Conservation (phyloP, 1,140 invertebrate species). For the Maconellicoccus hirsutus region DNA sequence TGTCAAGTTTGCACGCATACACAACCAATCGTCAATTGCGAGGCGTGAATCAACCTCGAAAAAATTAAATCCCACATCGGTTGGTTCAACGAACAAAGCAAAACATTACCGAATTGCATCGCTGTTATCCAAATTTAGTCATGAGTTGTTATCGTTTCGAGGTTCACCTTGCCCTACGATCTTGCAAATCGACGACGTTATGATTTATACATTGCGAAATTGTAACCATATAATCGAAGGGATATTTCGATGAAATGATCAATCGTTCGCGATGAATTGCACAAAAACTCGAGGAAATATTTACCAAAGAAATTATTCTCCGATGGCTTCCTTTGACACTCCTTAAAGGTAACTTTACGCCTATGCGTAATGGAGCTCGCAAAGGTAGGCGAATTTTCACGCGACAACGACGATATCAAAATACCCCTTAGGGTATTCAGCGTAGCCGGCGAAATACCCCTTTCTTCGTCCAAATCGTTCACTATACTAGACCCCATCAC, state of each 20-base stretch:
- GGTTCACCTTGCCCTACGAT: background rate
- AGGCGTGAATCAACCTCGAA: background rate
- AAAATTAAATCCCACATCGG: background rate
- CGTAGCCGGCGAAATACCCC: slow-evolving; percentile 26
- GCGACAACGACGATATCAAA: slow-evolving; percentile 45
- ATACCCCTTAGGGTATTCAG: slow-evolving; percentile 45
- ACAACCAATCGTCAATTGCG: no score
- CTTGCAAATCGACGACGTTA: no score
- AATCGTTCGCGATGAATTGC: no score
- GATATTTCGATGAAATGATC: no score
- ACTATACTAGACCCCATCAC: background rate
- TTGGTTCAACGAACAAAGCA: background rate
- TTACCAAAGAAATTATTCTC: background rate
- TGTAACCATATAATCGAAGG: background rate
- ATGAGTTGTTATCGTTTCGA: background rate
- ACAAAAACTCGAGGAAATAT: background rate
- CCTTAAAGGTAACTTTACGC: slow-evolving; percentile 28
- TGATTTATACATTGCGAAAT: no score
- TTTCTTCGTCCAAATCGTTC: background rate
- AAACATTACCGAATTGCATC: background rate
- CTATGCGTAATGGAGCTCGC: slow-evolving; percentile 24
- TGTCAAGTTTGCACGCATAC: no score
- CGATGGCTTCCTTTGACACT: background rate
- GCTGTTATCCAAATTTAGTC: slow-evolving; percentile 12
- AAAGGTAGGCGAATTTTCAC: slow-evolving; percentile 40